Conservation (phyloP, 2,113 vertebrate species). For the Pygathrix nemaeus region DNA sequence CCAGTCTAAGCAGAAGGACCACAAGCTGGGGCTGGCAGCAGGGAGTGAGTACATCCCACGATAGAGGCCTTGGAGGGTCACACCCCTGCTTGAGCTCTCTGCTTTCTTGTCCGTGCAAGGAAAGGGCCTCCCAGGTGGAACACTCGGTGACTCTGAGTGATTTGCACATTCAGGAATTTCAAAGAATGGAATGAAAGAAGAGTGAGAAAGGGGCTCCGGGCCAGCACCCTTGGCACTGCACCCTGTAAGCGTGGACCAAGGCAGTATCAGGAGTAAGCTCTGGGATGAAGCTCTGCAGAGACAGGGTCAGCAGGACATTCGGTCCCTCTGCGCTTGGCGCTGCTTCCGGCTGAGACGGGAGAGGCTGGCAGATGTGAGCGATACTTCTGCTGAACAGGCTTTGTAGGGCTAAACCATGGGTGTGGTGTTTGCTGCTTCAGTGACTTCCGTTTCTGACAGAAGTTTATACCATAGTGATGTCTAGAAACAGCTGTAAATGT, state of each 20-base stretch:
- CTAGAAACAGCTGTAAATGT: neutral
- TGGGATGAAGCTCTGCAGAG: neutral
- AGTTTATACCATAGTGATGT: neutral
- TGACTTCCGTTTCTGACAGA: neutral
- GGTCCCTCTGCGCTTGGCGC: neutral
- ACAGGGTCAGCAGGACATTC: neutral
- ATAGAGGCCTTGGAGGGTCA: no score
- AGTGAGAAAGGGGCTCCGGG: neutral
- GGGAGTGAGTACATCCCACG: neutral
- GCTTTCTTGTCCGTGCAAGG: neutral
- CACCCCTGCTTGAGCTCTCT: no score
- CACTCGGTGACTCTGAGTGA: neutral
- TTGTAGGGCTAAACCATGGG: neutral
- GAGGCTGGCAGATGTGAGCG: neutral
- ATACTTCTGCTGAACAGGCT: neutral
- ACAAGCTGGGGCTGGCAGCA: neutral
- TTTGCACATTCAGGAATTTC: neutral
- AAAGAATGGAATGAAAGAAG: neutral
- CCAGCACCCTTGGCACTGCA: rapidly evolving
- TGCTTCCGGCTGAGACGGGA: neutral
- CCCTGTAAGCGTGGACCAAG: neutral
- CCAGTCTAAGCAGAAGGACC: neutral
- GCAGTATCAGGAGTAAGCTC: no score
- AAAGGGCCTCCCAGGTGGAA: neutral
- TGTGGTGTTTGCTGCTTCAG: neutral